Evolutionary conservation across 2,113 vertebrate genomes (phyloP).

Genomic region (Capreolus pygargus): DNA sequence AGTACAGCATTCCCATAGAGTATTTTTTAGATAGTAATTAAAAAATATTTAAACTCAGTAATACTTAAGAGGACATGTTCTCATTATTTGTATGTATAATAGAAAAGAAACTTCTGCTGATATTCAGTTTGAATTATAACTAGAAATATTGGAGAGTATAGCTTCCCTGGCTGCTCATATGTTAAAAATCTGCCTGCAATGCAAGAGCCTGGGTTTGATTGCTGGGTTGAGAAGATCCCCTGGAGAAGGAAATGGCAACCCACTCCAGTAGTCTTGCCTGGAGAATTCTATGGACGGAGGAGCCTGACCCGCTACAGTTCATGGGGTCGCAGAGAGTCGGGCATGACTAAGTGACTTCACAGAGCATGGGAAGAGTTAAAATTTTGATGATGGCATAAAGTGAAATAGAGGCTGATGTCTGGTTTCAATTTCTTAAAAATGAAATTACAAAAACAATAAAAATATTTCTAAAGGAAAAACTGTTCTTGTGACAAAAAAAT

Average conservation of each 20-base stretch:
- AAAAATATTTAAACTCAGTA: neutral
- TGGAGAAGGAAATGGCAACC: neutral
- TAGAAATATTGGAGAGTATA: neutral
- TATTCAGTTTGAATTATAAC: neutral
- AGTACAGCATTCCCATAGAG: neutral
- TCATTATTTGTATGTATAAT: neutral
- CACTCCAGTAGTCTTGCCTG: neutral
- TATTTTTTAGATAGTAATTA: neutral
- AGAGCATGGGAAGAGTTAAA: neutral
- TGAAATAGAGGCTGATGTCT: neutral
- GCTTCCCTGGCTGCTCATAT: neutral
- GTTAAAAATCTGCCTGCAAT: neutral
- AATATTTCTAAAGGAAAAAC: neutral
- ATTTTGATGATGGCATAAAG: neutral
- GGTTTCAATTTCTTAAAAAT: neutral
- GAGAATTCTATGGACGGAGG: neutral
- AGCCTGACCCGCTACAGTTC: neutral
- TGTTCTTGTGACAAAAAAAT: neutral
- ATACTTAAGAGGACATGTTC: neutral
- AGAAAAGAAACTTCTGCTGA: neutral
- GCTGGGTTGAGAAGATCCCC: neutral
- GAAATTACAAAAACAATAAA: neutral
- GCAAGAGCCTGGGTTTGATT: neutral
- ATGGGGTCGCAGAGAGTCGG: fast-evolving
- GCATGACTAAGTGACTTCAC: neutral